Conservation (phyloP, 2,797 vertebrate genomes). For the Sebastes jordani region DNA sequence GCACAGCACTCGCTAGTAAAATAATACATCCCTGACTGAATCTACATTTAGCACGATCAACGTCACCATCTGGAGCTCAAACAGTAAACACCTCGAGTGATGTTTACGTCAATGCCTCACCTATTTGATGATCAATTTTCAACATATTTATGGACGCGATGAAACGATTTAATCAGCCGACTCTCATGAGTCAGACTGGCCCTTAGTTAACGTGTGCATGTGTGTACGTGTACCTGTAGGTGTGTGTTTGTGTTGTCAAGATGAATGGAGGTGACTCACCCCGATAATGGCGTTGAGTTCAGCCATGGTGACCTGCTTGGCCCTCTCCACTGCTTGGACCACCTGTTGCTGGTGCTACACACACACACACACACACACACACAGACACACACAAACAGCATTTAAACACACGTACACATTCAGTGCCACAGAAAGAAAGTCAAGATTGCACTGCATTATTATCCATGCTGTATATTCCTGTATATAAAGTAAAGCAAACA, state of each 20-base stretch:
- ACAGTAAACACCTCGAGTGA: not conserved
- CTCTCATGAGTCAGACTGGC: not conserved
- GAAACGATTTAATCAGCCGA: not conserved
- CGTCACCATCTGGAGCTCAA: not conserved
- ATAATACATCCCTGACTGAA: not conserved
- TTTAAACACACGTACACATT: slow-evolving; percentile 18
- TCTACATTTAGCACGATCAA: not conserved
- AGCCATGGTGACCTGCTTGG: slow-evolving; percentile 98
- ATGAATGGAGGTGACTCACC: slow-evolving; percentile 82
- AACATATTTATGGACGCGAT: not conserved
- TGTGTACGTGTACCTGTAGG: not conserved
- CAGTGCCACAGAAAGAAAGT: not conserved
- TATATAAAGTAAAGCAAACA: not conserved
- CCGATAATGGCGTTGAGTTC: slow-evolving; percentile 95
- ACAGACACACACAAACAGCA: slow-evolving; percentile 34
- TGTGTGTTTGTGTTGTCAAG: slow-evolving; percentile 11
- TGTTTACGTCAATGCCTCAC: not conserved
- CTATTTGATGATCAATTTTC: not conserved
- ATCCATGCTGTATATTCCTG: not conserved
- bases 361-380: slow-evolving; percentile 37
- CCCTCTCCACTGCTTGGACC: slow-evolving; percentile 82
- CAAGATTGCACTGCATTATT: not conserved
- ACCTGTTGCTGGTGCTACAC: slow-evolving; percentile 80
- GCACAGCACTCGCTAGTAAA: not conserved
- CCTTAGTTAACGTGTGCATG: not conserved